phyloP scores from a whole-genome alignment of 2,888 invertebrate species.

The Epinotia bilunana region DNA sequence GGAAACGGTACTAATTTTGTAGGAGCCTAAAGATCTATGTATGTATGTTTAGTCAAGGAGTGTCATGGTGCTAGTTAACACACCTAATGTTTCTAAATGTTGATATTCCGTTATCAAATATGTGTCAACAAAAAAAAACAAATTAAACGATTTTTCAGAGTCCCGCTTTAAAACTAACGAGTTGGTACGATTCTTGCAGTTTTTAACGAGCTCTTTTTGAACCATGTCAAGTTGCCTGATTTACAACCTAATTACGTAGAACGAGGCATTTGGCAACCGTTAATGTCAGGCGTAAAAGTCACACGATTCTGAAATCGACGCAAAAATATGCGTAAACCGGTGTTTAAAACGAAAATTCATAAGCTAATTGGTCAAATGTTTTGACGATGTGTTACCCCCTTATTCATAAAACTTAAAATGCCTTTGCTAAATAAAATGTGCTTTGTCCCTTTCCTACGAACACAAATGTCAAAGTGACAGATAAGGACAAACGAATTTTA shows the following conservation, averaged over 20 bases:
- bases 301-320: conserved; percentile 16
- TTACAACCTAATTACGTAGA: conserved; percentile 42
- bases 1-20: no score
- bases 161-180: conserved; percentile 27
- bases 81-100: neutral
- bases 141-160: neutral
- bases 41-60: no score
- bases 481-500: no score
- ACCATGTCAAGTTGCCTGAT: conserved; percentile 38
- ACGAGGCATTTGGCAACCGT: conserved; percentile 27
- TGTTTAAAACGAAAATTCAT: neutral
- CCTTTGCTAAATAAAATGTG: no score
- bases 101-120: no score
- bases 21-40: no score
- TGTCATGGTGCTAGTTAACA: no score
- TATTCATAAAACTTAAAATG: no score
- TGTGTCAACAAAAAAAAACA: neutral
- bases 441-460: no score
- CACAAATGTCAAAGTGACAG: no score
- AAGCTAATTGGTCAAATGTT: conserved; percentile 12
- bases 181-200: conserved; percentile 13
- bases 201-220: conserved; percentile 40
- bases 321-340: neutral
- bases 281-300: conserved; percentile 24
- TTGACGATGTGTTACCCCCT: no score